phyloP scores from a whole-genome alignment of 2,113 vertebrate genomes.

The Prinia subflava region DNA sequence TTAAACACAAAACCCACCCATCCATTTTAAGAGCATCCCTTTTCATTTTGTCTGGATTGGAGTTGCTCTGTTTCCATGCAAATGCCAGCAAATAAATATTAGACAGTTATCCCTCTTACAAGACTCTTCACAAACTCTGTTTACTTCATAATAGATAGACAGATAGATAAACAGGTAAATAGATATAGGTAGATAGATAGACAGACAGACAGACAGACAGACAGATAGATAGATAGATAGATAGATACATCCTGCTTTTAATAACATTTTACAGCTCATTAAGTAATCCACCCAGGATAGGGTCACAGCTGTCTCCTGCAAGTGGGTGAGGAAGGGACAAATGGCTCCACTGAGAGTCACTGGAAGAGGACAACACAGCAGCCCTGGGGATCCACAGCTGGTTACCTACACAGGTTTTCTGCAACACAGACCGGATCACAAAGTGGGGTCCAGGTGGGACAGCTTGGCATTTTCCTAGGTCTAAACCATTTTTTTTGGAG shows the following conservation, averaged over 20 bases:
- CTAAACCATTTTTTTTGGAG: not conserved
- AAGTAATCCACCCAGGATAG: not conserved
- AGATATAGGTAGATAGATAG: not conserved
- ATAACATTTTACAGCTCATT: not conserved
- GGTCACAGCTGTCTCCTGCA: not conserved
- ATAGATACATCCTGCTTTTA: too few species aligned
- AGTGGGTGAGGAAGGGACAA: not conserved
- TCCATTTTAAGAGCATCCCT: not conserved
- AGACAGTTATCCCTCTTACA: not conserved
- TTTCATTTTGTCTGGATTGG: not conserved
- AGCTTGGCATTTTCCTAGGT: not conserved
- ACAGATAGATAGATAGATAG: too few species aligned
- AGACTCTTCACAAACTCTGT: not conserved
- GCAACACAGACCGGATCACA: not conserved
- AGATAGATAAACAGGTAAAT: not conserved
- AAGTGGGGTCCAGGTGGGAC: too few species aligned
- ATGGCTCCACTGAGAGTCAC: not conserved
- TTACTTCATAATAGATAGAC: not conserved
- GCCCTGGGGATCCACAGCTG: fast-evolving
- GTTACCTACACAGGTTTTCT: not conserved
- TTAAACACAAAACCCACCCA: not conserved
- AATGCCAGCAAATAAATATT: not conserved
- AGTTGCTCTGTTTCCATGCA: not conserved
- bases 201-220: too few species aligned
- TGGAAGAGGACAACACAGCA: not conserved